Evolutionary conservation across 1,140 invertebrate genomes (phyloP).

Genomic region (Calycopis cecrops): DNA sequence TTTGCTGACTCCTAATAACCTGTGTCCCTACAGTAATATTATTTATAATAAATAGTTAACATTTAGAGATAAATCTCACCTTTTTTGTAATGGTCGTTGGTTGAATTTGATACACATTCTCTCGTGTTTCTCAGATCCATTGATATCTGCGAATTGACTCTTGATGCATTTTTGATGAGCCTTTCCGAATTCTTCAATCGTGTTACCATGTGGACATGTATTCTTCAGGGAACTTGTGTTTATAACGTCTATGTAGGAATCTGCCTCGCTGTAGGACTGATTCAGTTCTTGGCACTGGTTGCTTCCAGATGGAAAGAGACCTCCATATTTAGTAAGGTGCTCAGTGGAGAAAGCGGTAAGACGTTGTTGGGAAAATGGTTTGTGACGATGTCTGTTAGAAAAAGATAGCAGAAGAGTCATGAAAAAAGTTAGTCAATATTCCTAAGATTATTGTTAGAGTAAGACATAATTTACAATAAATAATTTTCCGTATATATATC

Average conservation of each 20-base stretch:
- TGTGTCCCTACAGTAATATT: too few relatives aligned
- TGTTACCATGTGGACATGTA: constrained; percentile 64
- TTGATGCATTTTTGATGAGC: constrained; percentile 73
- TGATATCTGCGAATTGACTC: constrained; percentile 50
- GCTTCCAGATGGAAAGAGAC: constrained; percentile 65
- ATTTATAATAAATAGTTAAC: too few relatives aligned
- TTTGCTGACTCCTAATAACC: too few relatives aligned
- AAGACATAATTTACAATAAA: constrained; percentile 14
- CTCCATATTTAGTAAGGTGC: constrained; percentile 69
- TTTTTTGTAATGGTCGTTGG: constrained; percentile 64
- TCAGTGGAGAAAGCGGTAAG: constrained; percentile 72
- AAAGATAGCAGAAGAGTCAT: constrained; percentile 52
- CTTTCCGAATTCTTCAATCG: constrained; percentile 70
- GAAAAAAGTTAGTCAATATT: constrained; percentile 16
- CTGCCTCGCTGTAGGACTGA: constrained; percentile 67
- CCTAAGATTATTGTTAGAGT: constrained; percentile 13
- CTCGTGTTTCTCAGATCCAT: constrained; percentile 58
- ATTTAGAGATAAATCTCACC: constrained; percentile 37
- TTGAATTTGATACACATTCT: constrained; percentile 70
- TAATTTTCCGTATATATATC: background rate
- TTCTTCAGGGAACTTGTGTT: constrained; percentile 60
- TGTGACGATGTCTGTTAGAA: constrained; percentile 71
- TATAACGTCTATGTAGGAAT: constrained; percentile 68
- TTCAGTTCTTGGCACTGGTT: constrained; percentile 69
- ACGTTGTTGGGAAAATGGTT: constrained; percentile 73